A percentile compares a stretch with the other conserved stretches of the same genome.
Evolutionary conservation across 2,888 invertebrate genomes (phyloP).

Genomic region (Gryllus longicercus): DNA sequence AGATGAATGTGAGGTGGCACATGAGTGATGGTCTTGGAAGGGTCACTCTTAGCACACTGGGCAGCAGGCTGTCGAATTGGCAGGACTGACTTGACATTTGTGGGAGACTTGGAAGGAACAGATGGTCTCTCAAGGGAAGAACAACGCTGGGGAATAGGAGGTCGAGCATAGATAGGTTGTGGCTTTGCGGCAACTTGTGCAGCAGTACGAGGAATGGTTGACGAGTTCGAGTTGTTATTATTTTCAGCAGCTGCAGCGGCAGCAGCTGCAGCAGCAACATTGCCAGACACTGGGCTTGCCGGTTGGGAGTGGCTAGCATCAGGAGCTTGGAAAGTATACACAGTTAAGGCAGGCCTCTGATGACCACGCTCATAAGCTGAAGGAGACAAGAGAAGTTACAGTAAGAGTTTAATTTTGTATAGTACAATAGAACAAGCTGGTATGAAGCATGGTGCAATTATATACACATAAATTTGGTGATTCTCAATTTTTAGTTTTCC

Average conservation of each 20-base stretch:
- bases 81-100: conserved; percentile 2
- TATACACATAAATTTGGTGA: neutral
- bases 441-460: conserved; percentile 26
- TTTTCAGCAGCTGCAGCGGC: conserved; percentile 3
- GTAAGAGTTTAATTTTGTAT: neutral
- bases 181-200: conserved; percentile 36
- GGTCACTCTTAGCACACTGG: conserved; percentile 24
- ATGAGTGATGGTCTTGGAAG: conserved; percentile 22
- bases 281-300: conserved; percentile 46
- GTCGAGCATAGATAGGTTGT: conserved; percentile 50
- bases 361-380: conserved; percentile 81
- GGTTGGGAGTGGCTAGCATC: conserved; percentile 53
- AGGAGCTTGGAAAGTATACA: conserved; percentile 82
- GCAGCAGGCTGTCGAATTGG: too few species aligned
- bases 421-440: conserved; percentile 27
- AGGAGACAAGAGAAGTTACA: conserved; percentile 37
- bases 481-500: too few species aligned
- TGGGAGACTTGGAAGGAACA: conserved; percentile 52
- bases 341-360: conserved; percentile 78
- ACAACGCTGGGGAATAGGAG: conserved; percentile 75
- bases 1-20: conserved; percentile 19
- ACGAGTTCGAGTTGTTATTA: neutral
- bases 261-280: neutral
- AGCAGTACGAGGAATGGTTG: conserved; percentile 23
- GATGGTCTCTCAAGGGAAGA: conserved; percentile 81